These are phyloP conservation scores for Heteronetta atricapilla DNA, from an alignment of 2,113 vertebrate species.

Conservation along the genomic window DNA sequence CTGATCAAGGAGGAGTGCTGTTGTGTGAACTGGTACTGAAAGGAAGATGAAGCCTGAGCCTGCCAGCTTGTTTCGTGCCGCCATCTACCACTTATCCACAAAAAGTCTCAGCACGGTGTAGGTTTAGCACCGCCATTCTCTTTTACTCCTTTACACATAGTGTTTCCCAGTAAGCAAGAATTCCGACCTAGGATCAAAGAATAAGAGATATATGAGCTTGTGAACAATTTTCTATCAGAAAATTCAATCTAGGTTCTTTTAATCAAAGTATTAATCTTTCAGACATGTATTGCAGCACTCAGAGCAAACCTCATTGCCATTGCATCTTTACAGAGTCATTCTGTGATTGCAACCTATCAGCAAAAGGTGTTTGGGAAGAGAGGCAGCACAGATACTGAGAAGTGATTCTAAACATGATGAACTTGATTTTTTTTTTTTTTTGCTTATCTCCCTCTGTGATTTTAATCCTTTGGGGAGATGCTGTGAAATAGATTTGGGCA, in stretches of 20 bases:
- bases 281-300: conserved; percentile 53
- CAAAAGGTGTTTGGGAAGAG: conserved; percentile 14
- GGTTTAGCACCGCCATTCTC: not conserved
- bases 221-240: conserved; percentile 70
- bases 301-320: conserved; percentile 21
- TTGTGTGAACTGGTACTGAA: not conserved
- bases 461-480: conserved; percentile 40
- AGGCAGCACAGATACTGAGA: conserved; percentile 34
- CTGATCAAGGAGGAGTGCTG: not conserved
- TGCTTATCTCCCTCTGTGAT: conserved; percentile 54
- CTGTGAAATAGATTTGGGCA: conserved; percentile 60
- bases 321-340: conserved; percentile 25
- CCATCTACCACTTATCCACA: not conserved
- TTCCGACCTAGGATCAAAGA: conserved; percentile 22
- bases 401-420: conserved; percentile 67
- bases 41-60: not conserved
- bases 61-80: not conserved
- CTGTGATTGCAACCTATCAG: conserved; percentile 63
- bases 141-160: not conserved
- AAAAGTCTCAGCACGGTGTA: not conserved
- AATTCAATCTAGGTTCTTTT: conserved; percentile 70
- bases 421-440: conserved; percentile 67
- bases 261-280: conserved; percentile 76
- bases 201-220: conserved; percentile 27
- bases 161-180: not conserved